Conservation (phyloP, 2,113 vertebrate species). For the Penelope pileata region DNA sequence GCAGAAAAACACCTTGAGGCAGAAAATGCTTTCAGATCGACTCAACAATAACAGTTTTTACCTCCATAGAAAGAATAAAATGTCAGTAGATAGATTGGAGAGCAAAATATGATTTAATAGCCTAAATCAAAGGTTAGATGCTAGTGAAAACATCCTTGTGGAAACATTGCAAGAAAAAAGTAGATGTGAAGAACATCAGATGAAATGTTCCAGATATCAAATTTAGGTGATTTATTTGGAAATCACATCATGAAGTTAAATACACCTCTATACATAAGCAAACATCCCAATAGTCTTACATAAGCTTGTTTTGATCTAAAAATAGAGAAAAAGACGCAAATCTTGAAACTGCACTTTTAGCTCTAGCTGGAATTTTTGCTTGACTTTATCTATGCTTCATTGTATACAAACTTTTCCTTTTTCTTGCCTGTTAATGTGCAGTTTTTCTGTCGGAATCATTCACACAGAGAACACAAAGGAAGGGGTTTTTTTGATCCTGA, state of each 20-base stretch:
- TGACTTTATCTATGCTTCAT: neutral
- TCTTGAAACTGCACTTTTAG: neutral
- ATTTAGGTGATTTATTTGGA: constrained; percentile 16
- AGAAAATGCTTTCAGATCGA: constrained; percentile 16
- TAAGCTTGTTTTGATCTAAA: neutral
- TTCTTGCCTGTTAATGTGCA: neutral
- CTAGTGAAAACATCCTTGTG: neutral
- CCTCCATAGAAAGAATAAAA: constrained; percentile 8
- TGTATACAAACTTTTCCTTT: neutral
- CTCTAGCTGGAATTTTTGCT: neutral
- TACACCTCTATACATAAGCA: constrained; percentile 34
- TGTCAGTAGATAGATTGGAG: neutral
- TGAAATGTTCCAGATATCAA: constrained; percentile 17
- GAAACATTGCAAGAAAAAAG: neutral
- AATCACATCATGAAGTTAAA: neutral
- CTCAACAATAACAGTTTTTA: constrained; percentile 18
- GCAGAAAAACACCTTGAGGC: constrained; percentile 4
- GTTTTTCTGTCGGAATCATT: neutral
- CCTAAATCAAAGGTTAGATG: neutral
- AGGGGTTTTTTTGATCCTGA: neutral
- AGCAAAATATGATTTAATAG: constrained; percentile 15
- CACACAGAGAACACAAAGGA: neutral
- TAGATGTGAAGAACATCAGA: neutral
- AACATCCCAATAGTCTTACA: constrained; percentile 2
- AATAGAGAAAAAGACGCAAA: neutral